A percentile compares a stretch with the other conserved stretches of the same genome.
Conservation (phyloP, 2,113 vertebrate genomes). For the Atractosteus spatula region DNA sequence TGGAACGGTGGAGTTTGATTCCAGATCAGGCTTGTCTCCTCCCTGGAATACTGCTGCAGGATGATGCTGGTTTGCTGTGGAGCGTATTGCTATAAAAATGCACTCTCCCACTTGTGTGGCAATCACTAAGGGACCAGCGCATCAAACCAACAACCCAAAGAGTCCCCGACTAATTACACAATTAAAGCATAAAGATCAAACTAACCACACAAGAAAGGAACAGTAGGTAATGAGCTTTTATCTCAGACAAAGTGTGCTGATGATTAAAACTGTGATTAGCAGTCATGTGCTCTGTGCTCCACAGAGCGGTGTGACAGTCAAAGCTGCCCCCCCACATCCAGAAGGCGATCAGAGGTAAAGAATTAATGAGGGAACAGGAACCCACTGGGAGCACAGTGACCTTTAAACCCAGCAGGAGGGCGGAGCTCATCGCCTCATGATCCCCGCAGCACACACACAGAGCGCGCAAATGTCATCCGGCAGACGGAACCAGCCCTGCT, state of each 20-base stretch:
- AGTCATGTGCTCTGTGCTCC: not conserved
- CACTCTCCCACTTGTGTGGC: too few species aligned
- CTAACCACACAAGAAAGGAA: not conserved
- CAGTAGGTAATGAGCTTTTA: not conserved
- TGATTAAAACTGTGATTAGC: not conserved
- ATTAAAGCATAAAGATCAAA: not conserved
- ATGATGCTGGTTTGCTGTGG: too few species aligned
- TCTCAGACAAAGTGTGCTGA: not conserved
- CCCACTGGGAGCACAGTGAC: constrained; percentile 43
- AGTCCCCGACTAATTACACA: too few species aligned
- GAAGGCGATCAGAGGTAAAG: constrained; percentile 26
- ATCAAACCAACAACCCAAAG: too few species aligned
- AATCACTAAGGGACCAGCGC: too few species aligned
- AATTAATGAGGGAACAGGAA: constrained; percentile 14
- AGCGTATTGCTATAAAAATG: too few species aligned
- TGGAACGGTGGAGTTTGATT: too few species aligned
- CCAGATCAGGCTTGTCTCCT: too few species aligned
- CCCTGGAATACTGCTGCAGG: too few species aligned
- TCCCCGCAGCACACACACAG: constrained; percentile 32
- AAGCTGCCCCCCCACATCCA: not conserved
- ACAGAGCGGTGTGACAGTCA: too few species aligned
- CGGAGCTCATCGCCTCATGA: constrained; percentile 28
- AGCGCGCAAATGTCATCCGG: constrained; percentile 58
- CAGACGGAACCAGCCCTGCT: constrained; percentile 13
- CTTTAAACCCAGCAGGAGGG: constrained; percentile 52